Percentiles rank a stretch among this genome's conserved stretches.
Conservation (phyloP, 2,797 vertebrate genomes). For the Spea hammondii region DNA sequence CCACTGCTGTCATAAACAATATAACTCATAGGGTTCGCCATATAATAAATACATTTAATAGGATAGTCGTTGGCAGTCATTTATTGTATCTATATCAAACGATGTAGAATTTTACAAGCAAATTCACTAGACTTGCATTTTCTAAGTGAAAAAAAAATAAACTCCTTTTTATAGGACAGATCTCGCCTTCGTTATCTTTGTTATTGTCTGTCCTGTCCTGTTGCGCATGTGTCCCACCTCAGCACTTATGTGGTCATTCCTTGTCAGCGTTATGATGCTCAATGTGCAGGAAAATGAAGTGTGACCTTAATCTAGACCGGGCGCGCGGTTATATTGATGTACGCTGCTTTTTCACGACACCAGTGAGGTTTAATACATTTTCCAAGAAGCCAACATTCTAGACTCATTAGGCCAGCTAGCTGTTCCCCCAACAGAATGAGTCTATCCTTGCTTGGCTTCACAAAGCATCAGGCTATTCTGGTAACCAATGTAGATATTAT, state of each 20-base stretch:
- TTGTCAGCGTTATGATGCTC: constrained; percentile 22
- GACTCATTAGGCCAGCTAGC: constrained; percentile 28
- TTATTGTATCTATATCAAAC: too few species aligned
- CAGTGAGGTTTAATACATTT: constrained; percentile 22
- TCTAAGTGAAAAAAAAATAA: too few species aligned
- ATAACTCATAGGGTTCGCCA: too few species aligned
- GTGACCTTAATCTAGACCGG: constrained; percentile 45
- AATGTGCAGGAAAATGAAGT: constrained; percentile 24
- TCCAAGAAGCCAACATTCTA: constrained; percentile 15
- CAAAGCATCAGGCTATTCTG: constrained; percentile 14
- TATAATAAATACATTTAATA: too few species aligned
- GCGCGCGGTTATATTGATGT: constrained; percentile 40
- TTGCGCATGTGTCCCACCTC: not conserved
- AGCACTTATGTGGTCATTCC: constrained; percentile 16
- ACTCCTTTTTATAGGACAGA: too few species aligned
- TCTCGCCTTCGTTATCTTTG: too few species aligned
- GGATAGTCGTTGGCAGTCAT: too few species aligned
- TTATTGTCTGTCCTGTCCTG: not conserved
- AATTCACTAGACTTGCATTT: too few species aligned
- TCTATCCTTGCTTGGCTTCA: constrained; percentile 22
- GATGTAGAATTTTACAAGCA: too few species aligned
- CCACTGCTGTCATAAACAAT: too few species aligned
- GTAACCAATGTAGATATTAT: constrained; percentile 10
- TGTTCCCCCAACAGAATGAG: constrained; percentile 31
- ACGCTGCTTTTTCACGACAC: constrained; percentile 20